Conservation (phyloP, 1,140 invertebrate genomes). For the Drosophila melanica region DNA sequence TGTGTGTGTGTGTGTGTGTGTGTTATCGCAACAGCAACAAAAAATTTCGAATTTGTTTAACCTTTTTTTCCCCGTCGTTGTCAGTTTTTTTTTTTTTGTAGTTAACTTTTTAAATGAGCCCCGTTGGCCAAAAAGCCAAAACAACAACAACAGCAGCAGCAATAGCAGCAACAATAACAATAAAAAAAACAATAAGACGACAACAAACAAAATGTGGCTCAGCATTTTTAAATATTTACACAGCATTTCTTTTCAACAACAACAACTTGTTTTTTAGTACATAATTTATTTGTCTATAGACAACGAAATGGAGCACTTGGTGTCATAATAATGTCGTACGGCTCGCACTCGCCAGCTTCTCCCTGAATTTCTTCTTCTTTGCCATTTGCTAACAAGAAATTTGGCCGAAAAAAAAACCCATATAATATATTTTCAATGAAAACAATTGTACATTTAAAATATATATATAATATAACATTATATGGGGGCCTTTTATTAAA, state of each 20-base stretch:
- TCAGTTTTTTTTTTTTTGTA: conserved; percentile 42
- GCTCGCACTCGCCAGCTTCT: not conserved
- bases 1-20: conserved; percentile 4
- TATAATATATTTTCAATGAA: not conserved
- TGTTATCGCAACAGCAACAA: conserved; percentile 61
- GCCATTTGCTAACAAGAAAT: too few species aligned
- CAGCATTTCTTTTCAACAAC: conserved; percentile 66
- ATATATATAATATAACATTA: too few species aligned
- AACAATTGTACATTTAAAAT: not conserved
- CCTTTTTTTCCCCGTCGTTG: conserved; percentile 48
- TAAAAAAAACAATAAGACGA: conserved; percentile 31
- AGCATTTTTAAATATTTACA: conserved; percentile 75
- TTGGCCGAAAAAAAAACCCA: not conserved
- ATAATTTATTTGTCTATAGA: conserved; percentile 68
- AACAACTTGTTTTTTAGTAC: conserved; percentile 49
- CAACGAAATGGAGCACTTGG: conserved; percentile 67
- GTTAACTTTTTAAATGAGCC: conserved; percentile 47
- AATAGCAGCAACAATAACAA: conserved; percentile 12
- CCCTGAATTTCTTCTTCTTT: not conserved
- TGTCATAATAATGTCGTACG: conserved; percentile 45
- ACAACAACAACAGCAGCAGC: conserved; percentile 17
- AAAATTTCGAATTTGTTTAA: conserved; percentile 75
- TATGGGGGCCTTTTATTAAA: too few species aligned
- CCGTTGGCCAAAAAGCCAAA: conserved; percentile 64
- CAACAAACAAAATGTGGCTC: conserved; percentile 58